These are phyloP conservation scores for Drosophila auraria DNA, from an alignment of 1,140 invertebrate species.

Conservation along the genomic window DNA sequence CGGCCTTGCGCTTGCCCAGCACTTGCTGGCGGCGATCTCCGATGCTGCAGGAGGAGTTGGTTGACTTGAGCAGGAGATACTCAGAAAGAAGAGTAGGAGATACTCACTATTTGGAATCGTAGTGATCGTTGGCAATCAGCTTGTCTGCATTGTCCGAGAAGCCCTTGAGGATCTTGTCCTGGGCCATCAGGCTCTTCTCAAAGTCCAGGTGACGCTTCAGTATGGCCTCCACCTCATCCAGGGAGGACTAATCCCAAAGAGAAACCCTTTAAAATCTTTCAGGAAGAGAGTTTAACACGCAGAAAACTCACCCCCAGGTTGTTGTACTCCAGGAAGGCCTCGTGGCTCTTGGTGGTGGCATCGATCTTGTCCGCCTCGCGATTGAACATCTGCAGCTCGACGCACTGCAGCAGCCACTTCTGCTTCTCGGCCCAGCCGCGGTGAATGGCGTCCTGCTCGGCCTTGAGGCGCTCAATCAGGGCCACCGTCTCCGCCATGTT, in stretches of 20 bases:
- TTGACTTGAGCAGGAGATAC: neutral
- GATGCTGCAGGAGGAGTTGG: conserved; percentile 87
- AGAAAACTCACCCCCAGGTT: conserved; percentile 91
- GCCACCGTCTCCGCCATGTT: conserved; percentile 89
- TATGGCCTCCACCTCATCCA: conserved; percentile 97
- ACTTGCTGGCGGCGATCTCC: conserved; percentile 91
- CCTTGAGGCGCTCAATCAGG: conserved; percentile 90
- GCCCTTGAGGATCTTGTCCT: conserved; percentile 95
- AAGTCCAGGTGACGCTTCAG: conserved; percentile 98
- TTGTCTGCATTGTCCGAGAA: conserved; percentile 95
- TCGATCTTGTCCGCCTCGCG: conserved; percentile 99
- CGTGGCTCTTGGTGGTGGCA: conserved; percentile 96
- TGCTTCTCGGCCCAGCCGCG: conserved; percentile 94
- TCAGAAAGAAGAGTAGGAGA: too few relatives aligned
- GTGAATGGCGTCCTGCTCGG: conserved; percentile 91
- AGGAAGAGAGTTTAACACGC: neutral
- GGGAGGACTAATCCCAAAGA: conserved; percentile 88
- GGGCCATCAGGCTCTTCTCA: conserved; percentile 95
- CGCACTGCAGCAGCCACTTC: conserved; percentile 92
- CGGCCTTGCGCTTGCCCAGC: conserved; percentile 89
- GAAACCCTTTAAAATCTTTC: conserved; percentile 7
- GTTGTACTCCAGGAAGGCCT: conserved; percentile 95
- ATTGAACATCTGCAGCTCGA: conserved; percentile 96
- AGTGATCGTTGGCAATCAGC: conserved; percentile 93
- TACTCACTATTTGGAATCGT: conserved; percentile 93